Evolutionary conservation across 2,797 vertebrate species (phyloP).

Genomic region (Sphaeramia orbicularis): DNA sequence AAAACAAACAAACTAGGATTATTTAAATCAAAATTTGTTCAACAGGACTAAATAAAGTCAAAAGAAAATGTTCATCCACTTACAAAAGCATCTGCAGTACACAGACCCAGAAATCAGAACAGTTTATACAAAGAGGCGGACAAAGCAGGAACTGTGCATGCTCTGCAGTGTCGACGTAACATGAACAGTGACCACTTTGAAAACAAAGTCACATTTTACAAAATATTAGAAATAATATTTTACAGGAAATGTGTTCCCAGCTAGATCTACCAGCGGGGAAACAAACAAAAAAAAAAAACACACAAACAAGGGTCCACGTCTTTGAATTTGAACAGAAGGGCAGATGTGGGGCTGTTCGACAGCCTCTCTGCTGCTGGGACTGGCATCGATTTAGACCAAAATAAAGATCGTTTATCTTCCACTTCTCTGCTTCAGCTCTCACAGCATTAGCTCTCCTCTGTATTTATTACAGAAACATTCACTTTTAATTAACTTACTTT

Average conservation of each 20-base stretch:
- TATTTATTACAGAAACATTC: background rate
- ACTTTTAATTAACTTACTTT: too few relatives aligned
- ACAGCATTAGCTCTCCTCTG: background rate
- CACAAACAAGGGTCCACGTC: background rate
- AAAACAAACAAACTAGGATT: constrained; percentile 34
- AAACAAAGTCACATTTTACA: constrained; percentile 10
- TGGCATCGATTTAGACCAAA: too few relatives aligned
- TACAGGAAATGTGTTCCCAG: background rate
- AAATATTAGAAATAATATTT: background rate
- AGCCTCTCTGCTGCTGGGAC: background rate
- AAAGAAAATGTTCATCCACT: constrained; percentile 23
- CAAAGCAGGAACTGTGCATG: background rate
- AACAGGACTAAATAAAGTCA: constrained; percentile 39
- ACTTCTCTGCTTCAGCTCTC: too few relatives aligned
- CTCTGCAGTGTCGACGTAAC: constrained; percentile 5
- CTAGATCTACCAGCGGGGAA: background rate
- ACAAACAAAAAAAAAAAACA: background rate
- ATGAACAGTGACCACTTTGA: constrained; percentile 20
- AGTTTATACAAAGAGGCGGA: constrained; percentile 14
- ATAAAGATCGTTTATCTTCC: background rate
- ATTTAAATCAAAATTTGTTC: constrained; percentile 47
- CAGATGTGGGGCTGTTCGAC: background rate
- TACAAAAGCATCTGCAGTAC: constrained; percentile 33
- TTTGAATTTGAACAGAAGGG: background rate
- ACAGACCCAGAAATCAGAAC: constrained; percentile 8